Evolutionary conservation across 92 coral and sea anemone species (phyloP).

Genomic region (Epizoanthus illoricatus): DNA sequence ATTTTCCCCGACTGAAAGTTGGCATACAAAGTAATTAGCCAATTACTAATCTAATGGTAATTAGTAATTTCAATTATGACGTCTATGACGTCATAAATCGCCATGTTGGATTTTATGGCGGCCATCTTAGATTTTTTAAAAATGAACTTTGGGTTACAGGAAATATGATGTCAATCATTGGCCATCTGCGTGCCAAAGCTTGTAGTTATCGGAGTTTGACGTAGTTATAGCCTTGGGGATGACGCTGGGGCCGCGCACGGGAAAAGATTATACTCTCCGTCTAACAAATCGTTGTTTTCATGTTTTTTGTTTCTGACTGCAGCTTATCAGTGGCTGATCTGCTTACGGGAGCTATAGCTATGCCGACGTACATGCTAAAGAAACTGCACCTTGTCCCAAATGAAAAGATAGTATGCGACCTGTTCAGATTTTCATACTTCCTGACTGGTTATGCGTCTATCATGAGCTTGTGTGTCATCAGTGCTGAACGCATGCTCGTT

Average conservation of each 20-base stretch:
- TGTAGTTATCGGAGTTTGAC: background rate
- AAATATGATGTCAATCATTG: no score
- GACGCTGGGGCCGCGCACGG: no score
- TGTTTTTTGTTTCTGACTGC: constrained; percentile 1
- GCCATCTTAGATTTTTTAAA: no score
- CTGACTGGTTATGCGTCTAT: constrained; percentile 90
- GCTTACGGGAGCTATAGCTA: constrained; percentile 84
- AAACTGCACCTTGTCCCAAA: constrained; percentile 61
- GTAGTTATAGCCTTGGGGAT: background rate
- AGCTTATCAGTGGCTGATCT: constrained; percentile 94
- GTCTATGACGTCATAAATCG: no score
- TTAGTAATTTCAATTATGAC: no score
- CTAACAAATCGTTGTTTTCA: background rate
- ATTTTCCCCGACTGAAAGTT: no score
- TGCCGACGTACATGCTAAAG: constrained; percentile 93
- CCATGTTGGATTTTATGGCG: no score
- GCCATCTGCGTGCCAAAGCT: background rate
- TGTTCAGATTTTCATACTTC: constrained; percentile 88
- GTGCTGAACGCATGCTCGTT: constrained; percentile 84
- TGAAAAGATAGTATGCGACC: constrained; percentile 72
- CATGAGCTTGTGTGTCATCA: constrained; percentile 77
- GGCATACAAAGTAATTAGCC: no score
- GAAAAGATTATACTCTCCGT: background rate
- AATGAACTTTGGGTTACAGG: no score
- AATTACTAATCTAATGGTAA: no score